Evolutionary conservation across 1,140 invertebrate genomes (phyloP), one percentile per base, ranked within the genome.

Genomic region (Orchestia grillus): DNA sequence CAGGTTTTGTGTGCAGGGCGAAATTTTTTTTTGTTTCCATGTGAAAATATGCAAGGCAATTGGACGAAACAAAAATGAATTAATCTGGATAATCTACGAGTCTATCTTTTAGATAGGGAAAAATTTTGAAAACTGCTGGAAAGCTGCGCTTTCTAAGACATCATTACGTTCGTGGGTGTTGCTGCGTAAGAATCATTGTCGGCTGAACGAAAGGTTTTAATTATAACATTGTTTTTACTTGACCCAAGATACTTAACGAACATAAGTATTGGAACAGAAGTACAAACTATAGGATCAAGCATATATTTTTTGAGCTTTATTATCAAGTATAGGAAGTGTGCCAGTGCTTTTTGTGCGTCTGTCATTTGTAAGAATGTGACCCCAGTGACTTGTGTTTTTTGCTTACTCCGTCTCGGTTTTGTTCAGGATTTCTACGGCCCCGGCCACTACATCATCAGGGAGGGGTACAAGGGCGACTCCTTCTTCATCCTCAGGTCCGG

Each of bases 401-500:
- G 95, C 95, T 95, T 47, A 42, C 19, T 19, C 19, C 47, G 47
- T 53, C 44, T 53, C 40, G 16, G 47, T 0, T 53, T 92, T 47
- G 42, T 41, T 95, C 41, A 98, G 98, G 98, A 98, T 97, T 98
- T 98, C 97, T 99, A 99, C 97, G 98, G 98, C 95, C 98, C 98
- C 43, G 99, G 98, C 19, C 98, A 98, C 0, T 98, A 98, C 97
- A 99, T 99, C 96, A 98, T 99, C n/a, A 97, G 98, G 19, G 99
- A 99, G 97, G 99, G 99, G 0, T 99, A 99, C 94, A 98, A 98
- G 96, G 99, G 99, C 6, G 99, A 99, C 97, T 99, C 99, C 97
- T 99, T 99, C 97, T 99, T 99, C 97, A 99, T 99, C 96, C 99
- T 99, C 96, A 98, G 99, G 96, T 98, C 98, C 42, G 99, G 99